phyloP scores from a whole-genome alignment of 2,113 vertebrate genomes.

The Hippocampus comes region DNA sequence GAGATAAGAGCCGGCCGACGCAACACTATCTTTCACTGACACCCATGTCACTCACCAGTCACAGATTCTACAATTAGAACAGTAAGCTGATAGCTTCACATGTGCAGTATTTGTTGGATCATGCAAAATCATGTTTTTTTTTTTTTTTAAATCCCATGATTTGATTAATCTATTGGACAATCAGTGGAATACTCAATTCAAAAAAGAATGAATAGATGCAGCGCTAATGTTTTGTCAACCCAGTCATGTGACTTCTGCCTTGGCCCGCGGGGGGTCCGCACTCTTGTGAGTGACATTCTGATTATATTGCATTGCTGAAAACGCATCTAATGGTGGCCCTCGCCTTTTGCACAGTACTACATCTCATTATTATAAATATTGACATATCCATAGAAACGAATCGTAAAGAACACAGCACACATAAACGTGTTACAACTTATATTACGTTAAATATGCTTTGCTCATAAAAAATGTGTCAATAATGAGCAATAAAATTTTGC shows the following conservation, averaged over 20 bases:
- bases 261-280: neutral
- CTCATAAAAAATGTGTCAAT: neutral
- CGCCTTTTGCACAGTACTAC: neutral
- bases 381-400: conserved; percentile 1
- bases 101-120: too few species aligned
- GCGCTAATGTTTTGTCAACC: neutral
- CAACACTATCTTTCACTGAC: too few species aligned
- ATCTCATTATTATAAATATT: neutral
- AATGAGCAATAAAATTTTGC: neutral
- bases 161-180: too few species aligned
- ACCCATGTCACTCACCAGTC: too few species aligned
- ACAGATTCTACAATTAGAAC: too few species aligned
- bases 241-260: neutral
- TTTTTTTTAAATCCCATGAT: too few species aligned
- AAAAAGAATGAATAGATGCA: too few species aligned
- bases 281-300: neutral
- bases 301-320: neutral
- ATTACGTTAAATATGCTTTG: neutral
- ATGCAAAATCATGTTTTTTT: too few species aligned
- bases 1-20: too few species aligned
- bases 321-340: neutral
- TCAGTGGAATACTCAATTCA: too few species aligned
- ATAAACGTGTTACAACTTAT: neutral
- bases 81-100: too few species aligned
- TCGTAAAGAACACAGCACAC: neutral